These are phyloP conservation scores for Sebastes nivosus DNA, from an alignment of 2,797 vertebrate species.

Conservation along the genomic window DNA sequence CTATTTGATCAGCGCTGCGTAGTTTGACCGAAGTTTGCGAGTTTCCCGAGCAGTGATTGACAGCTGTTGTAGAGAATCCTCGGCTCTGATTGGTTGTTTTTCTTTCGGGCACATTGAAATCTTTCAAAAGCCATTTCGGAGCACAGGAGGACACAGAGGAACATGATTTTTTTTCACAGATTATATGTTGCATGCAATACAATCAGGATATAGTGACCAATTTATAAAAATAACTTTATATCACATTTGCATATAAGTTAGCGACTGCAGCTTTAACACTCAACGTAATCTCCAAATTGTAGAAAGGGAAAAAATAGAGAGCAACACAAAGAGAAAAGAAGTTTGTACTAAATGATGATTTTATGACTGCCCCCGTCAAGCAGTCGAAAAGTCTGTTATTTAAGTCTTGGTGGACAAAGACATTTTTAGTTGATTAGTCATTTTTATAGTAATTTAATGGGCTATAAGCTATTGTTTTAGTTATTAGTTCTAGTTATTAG, in stretches of 20 bases:
- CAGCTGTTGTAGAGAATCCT: too few relatives aligned
- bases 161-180: too few relatives aligned
- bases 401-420: neutral
- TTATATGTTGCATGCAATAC: too few relatives aligned
- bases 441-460: neutral
- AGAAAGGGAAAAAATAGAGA: neutral
- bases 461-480: neutral
- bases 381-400: neutral
- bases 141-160: too few relatives aligned
- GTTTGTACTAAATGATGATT: neutral
- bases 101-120: too few relatives aligned
- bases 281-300: neutral
- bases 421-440: neutral
- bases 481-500: too few relatives aligned
- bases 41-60: too few relatives aligned
- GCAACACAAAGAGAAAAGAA: neutral
- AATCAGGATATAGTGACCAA: fast-evolving
- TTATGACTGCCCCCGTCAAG: neutral
- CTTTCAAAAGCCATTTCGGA: too few relatives aligned
- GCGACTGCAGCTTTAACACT: neutral
- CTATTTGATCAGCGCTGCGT: too few relatives aligned
- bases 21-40: fast-evolving
- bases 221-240: too few relatives aligned
- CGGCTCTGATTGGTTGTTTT: too few relatives aligned
- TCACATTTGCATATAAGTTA: too few relatives aligned